Percentiles rank a stretch among this genome's conserved stretches.
These are phyloP conservation scores for Eulacestoma nigropectus DNA, from an alignment of 2,113 vertebrate genomes.

Conservation along the genomic window DNA sequence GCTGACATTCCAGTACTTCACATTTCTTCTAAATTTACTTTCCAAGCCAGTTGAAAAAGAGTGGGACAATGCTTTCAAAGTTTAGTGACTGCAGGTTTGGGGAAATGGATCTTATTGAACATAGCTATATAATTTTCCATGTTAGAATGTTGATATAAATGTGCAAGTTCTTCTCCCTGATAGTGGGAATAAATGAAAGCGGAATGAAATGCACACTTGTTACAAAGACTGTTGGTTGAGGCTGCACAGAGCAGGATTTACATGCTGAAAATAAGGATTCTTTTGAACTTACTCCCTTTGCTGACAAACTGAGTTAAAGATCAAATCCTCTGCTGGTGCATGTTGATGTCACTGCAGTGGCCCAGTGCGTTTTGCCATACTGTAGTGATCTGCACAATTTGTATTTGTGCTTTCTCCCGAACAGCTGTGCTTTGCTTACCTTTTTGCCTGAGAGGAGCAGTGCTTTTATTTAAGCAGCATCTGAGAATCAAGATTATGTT, in stretches of 20 bases:
- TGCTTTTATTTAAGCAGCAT: neutral
- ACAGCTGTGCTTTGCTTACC: neutral
- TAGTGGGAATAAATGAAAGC: neutral
- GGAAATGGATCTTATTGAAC: neutral
- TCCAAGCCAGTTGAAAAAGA: neutral
- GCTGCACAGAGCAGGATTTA: neutral
- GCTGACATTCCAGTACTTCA: neutral
- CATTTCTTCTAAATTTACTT: neutral
- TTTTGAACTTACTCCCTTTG: neutral
- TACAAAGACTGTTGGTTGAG: neutral
- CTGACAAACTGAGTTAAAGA: neutral
- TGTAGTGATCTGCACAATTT: neutral
- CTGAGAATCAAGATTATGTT: neutral
- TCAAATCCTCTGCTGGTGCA: neutral
- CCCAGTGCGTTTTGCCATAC: neutral
- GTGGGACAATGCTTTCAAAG: neutral
- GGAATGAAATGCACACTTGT: neutral
- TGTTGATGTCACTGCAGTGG: neutral
- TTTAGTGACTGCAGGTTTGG: accelerated
- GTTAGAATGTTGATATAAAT: neutral
- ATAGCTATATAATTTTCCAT: neutral
- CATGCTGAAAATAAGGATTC: neutral
- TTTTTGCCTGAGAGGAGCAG: neutral
- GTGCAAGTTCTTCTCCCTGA: neutral
- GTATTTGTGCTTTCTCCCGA: neutral